Conservation (phyloP, 2,797 vertebrate genomes). For the Poecilia picta region DNA sequence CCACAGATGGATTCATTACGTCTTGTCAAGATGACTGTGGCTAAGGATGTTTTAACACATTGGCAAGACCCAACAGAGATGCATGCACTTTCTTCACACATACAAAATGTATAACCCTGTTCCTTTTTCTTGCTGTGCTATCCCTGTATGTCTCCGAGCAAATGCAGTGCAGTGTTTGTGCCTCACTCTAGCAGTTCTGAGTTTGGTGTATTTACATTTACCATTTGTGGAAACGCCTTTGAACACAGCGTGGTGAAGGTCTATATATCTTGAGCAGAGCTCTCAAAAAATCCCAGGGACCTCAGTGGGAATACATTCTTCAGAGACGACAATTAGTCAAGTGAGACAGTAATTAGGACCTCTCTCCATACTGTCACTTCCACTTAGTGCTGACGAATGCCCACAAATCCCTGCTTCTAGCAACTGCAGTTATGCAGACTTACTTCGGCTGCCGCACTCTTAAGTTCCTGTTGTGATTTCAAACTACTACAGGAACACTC, state of each 20-base stretch:
- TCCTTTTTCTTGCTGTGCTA: constrained; percentile 4
- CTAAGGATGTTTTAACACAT: constrained; percentile 37
- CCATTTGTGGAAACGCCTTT: constrained; percentile 33
- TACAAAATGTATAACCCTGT: constrained; percentile 8
- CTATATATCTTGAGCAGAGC: constrained; percentile 47
- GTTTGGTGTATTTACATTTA: constrained; percentile 32
- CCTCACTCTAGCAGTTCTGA: constrained; percentile 28
- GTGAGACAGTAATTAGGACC: constrained; percentile 79
- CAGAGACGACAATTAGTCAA: constrained; percentile 78
- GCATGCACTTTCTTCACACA: constrained; percentile 13
- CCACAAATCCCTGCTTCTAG: constrained; percentile 46
- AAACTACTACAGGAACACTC: constrained; percentile 13
- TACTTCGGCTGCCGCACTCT: constrained; percentile 44
- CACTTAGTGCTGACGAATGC: constrained; percentile 73
- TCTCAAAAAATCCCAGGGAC: constrained; percentile 49
- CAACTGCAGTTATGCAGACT: constrained; percentile 46
- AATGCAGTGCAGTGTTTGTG: neutral
- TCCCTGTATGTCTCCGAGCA: neutral
- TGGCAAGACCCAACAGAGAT: constrained; percentile 21
- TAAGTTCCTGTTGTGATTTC: constrained; percentile 52
- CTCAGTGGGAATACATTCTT: constrained; percentile 69
- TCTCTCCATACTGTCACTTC: constrained; percentile 79
- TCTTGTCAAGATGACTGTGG: constrained; percentile 43
- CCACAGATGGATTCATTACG: constrained; percentile 53
- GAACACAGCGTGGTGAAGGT: constrained; percentile 31